A percentile compares a stretch with the other conserved stretches of the same genome.
Evolutionary conservation across 1,140 invertebrate species (phyloP).

Genomic region (Archivesica marissinica): DNA sequence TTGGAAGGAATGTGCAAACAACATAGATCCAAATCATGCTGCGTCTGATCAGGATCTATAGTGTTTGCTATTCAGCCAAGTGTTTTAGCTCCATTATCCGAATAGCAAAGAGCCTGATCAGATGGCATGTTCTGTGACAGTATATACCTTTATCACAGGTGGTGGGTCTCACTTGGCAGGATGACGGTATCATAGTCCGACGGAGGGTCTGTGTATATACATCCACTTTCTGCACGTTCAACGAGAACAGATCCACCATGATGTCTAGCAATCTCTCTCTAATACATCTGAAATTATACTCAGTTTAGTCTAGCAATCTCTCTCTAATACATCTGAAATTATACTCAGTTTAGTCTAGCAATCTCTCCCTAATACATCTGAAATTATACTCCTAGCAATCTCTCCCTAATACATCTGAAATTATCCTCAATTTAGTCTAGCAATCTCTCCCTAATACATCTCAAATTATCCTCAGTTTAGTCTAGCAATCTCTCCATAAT

Average conservation of each 20-base stretch:
- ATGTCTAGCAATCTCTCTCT: slow-evolving; percentile 47
- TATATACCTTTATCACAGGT: slow-evolving; percentile 45
- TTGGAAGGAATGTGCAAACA: too few species aligned
- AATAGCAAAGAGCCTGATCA: too few species aligned
- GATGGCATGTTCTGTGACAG: too few species aligned
- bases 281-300: slow-evolving; percentile 25
- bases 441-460: slow-evolving; percentile 38
- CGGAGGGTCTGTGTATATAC: slow-evolving; percentile 32
- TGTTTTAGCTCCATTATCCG: too few species aligned
- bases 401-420: slow-evolving; percentile 37
- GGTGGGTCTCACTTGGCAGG: slow-evolving; percentile 50
- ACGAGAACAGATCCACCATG: slow-evolving; percentile 6
- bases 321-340: slow-evolving; percentile 46
- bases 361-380: slow-evolving; percentile 39
- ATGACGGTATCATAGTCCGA: slow-evolving; percentile 51
- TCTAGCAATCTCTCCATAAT: slow-evolving; percentile 46
- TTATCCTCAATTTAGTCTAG: slow-evolving; percentile 20
- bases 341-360: slow-evolving; percentile 8
- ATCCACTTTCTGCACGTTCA: background rate
- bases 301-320: slow-evolving; percentile 12
- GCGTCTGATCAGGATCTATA: background rate
- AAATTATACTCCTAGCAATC: slow-evolving; percentile 25
- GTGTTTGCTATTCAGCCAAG: too few species aligned
- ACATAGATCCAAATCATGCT: background rate
- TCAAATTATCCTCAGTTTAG: background rate